Base-by-base conservation (phyloP, 2,113 vertebrate genomes). In the Lasiurus borealis region DNA sequence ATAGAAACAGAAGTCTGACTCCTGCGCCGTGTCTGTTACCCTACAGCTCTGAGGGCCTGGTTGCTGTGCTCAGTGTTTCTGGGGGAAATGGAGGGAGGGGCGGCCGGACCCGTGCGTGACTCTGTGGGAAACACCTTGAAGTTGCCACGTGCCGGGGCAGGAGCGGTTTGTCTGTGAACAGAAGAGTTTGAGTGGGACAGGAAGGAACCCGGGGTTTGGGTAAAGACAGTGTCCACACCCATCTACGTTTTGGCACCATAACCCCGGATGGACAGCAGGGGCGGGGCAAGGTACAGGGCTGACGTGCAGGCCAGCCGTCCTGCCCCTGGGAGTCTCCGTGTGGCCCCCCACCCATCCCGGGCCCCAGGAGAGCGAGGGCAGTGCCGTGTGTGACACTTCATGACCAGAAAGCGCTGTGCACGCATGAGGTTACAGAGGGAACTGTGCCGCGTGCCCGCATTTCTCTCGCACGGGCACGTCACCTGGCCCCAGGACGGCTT, bases 191-290 rank as follows among this genome's bases (percentile, higher is more conserved):
- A 68, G 1, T 18, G 54, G 34, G 62, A 21, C 9, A 6, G 18
- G 29, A 34, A 36, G 11, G 40, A 52, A 72, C 18, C n/a, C 6
- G 77, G 16, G 52, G 40, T 19, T 52, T 0, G 52, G 34, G 40
- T 9, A 36, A 48, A 40, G 9, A 50, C 68, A 62, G 6, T 40
- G 48, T 18, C 15, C 6, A 0, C 36, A 29, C n/a, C n/a, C 4
- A 0, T 40, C 25, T 8, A 0, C 16, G 1, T 15, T 68, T 62
- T 29, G 25, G 34, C 72, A 13, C 75, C 29, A 5, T 5, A 40
- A 23, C 36, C 66, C 50, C 7, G 14, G 15, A 8, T 27, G 34
- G 16, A 54, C 2, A 3, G 1, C 72, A 18, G 52, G 25, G 2
- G 23, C 6, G 23, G 54, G 5, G 11, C 40, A 52, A 19, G 23